Percentiles rank a stretch among this genome's conserved stretches.
These are phyloP conservation scores for Idaea straminata DNA, from an alignment of 2,888 invertebrate species.

Conservation along the genomic window DNA sequence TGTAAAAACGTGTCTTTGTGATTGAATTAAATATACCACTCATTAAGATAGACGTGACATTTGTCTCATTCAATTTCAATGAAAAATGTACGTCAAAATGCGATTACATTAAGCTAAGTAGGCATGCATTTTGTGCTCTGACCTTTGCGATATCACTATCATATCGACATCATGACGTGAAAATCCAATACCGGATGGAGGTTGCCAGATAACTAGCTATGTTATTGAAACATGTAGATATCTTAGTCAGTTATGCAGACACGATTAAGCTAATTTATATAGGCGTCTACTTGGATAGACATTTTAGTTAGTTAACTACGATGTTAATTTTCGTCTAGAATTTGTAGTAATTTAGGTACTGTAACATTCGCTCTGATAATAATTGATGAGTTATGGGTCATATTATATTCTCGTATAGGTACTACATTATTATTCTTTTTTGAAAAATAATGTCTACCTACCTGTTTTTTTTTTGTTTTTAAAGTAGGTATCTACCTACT, in stretches of 20 bases:
- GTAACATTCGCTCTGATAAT: too few species aligned
- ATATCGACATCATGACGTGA: constrained; percentile 16
- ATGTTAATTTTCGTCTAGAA: not conserved
- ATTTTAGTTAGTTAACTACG: not conserved
- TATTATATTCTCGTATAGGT: too few species aligned
- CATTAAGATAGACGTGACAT: not conserved
- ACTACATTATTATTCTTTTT: not conserved
- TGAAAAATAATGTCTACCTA: too few species aligned
- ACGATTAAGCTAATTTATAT: not conserved
- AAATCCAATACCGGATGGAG: constrained; percentile 15
- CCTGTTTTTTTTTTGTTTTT: too few species aligned
- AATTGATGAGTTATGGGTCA: too few species aligned
- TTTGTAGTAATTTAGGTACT: not conserved
- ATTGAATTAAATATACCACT: not conserved
- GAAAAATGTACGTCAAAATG: not conserved
- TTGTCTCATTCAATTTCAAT: not conserved
- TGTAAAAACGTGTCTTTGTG: not conserved
- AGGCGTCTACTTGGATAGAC: not conserved
- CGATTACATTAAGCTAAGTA: constrained; percentile 3
- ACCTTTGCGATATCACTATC: constrained; percentile 22
- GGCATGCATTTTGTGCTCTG: constrained; percentile 17
- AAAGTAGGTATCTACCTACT: not conserved
- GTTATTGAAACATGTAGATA: not conserved
- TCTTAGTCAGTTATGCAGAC: constrained; percentile 13
- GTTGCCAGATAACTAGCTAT: constrained; percentile 13